phyloP scores from a whole-genome alignment of 1,140 invertebrate genomes.

The Epicauta chinensis region DNA sequence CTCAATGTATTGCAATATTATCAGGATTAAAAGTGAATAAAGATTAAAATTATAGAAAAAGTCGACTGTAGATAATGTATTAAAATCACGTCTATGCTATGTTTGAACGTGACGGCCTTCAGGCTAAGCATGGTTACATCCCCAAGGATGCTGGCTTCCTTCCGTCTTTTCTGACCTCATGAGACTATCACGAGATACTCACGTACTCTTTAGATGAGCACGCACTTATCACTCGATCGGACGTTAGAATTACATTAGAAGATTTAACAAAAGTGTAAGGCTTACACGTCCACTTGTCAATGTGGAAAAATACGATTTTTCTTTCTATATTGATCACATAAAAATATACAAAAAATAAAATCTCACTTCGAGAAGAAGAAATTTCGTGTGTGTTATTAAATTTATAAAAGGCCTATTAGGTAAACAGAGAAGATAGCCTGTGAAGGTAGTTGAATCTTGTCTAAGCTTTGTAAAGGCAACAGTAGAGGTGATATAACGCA shows the following conservation, averaged over 20 bases:
- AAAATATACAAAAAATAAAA: too few species aligned
- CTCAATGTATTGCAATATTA: background rate
- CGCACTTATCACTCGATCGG: conserved; percentile 12
- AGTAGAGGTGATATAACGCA: background rate
- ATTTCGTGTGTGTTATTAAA: too few species aligned
- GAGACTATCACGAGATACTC: conserved; percentile 1
- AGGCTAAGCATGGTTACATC: background rate
- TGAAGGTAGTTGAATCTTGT: too few species aligned
- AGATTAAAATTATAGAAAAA: background rate
- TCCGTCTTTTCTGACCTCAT: conserved; percentile 2
- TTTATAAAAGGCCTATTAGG: too few species aligned
- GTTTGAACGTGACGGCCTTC: conserved; percentile 4
- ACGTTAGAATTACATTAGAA: background rate
- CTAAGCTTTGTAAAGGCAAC: too few species aligned
- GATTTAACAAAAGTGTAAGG: background rate
- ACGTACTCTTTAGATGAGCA: conserved; percentile 10
- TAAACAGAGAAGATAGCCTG: too few species aligned
- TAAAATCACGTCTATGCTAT: conserved; percentile 17
- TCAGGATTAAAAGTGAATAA: background rate
- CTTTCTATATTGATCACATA: too few species aligned
- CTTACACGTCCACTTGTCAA: background rate
- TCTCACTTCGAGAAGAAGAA: too few species aligned
- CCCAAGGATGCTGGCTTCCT: conserved; percentile 4
- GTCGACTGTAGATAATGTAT: conserved; percentile 7
- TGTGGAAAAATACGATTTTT: too few species aligned